Percentiles rank a stretch among this genome's conserved stretches.
These are phyloP conservation scores for Morone saxatilis DNA, from an alignment of 2,113 vertebrate genomes.

Conservation along the genomic window DNA sequence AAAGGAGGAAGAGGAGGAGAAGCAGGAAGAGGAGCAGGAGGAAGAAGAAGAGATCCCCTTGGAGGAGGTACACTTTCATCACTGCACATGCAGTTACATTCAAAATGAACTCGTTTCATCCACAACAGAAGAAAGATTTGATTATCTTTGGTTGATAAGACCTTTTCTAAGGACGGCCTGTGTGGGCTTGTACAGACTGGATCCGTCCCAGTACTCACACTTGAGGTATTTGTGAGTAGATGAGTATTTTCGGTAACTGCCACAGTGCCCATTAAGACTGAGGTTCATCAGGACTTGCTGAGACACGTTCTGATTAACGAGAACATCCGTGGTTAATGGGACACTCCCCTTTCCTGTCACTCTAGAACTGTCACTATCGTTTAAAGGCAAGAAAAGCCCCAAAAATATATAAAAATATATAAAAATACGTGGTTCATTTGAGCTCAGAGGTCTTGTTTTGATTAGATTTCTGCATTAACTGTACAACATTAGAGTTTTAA, in stretches of 20 bases:
- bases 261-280: neutral
- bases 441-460: neutral
- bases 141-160: neutral
- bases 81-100: neutral
- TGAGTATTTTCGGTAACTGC: neutral
- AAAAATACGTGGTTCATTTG: neutral
- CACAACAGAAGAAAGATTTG: neutral
- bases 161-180: neutral
- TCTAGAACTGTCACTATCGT: too few relatives aligned
- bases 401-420: too few relatives aligned
- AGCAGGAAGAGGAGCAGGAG: slow-evolving; percentile 66
- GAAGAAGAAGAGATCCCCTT: slow-evolving; percentile 84
- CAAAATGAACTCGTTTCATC: neutral
- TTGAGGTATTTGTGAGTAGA: neutral
- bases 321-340: neutral
- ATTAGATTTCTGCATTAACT: neutral
- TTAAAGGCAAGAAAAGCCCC: too few relatives aligned
- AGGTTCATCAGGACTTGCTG: neutral
- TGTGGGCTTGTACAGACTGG: neutral
- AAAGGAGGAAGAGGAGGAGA: slow-evolving; percentile 83
- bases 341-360: too few relatives aligned
- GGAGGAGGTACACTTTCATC: slow-evolving; percentile 60
- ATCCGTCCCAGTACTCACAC: neutral
- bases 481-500: neutral
- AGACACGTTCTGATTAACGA: neutral